Base-by-base conservation (phyloP, 2,797 vertebrate genomes). In the Amblyopsis hoosieri region DNA sequence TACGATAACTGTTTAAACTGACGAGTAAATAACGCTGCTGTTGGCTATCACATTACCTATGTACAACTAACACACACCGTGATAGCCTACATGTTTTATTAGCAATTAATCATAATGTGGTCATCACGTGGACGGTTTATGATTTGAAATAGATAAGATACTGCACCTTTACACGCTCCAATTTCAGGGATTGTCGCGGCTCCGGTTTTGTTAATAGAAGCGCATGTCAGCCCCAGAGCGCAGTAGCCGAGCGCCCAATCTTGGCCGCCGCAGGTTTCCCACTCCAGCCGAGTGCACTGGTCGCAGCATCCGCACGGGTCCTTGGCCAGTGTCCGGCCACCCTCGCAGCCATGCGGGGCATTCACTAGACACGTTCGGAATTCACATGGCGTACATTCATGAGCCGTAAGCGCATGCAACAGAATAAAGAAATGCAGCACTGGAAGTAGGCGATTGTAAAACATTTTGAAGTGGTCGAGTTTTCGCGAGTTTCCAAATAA, bases 281-380 rank as follows among this genome's bases (percentile, higher is more conserved):
- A 87, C 77, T 93, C 88, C 70, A 92, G 79, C 60, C 90, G 87
- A 57, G 90, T 37, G 53, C 93, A 94, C 65, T 81, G 89, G 49
- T 88, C 88, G 37, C 93, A 94, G 85, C 93, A 94, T 70, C 92
- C 91, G 85, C 93, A 94, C 2, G 93, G 91, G 67, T 94, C 92
- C 67, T 73, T 75, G 54, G 84, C 88, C 72, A 80, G 5, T 45
- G 64, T 86, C 79, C 91, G 89, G 23, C 85, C 90, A 9, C 80
- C 81, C 31, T 85, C 89, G 63, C 93, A 93, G 76, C 67, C 81
- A 56, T 70, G 83, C 49, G 84, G 64, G 19, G 81, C 47, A 62
- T 77, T 74, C 52, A 54, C 49, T 11, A 88, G 76, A 76, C 92
- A 94, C 2, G 83, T 79, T 75, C 92, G 86, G 64, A 88, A 82